Conservation (phyloP, 2,113 vertebrate species). For the Piaya cayana region DNA sequence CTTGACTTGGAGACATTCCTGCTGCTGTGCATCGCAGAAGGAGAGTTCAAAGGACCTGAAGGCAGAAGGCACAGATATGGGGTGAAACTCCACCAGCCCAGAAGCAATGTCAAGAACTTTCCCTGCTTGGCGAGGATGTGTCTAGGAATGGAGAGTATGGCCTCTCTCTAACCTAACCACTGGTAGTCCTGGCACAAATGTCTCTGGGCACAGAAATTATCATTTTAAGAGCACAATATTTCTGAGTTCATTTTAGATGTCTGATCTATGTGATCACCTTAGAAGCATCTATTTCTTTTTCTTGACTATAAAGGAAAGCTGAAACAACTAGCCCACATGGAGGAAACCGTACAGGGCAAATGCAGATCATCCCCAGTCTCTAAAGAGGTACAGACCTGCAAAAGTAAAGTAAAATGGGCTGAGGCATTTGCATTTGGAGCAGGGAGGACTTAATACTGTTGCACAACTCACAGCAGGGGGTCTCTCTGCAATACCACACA, state of each 20-base stretch:
- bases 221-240: background rate
- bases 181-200: background rate
- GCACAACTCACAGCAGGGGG: background rate
- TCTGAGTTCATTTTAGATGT: background rate
- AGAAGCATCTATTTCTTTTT: background rate
- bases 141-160: background rate
- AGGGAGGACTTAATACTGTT: background rate
- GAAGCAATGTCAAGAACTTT: constrained; percentile 24
- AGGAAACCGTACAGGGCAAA: fast-evolving
- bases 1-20: background rate
- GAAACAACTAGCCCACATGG: background rate
- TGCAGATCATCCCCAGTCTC: background rate
- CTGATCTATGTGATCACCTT: background rate
- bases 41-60: background rate
- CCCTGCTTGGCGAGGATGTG: background rate
- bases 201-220: background rate
- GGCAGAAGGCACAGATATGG: background rate
- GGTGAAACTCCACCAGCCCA: background rate
- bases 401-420: background rate
- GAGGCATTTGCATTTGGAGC: background rate
- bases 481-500: background rate
- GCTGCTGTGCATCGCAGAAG: background rate
- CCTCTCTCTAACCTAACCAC: background rate
- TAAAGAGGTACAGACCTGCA: background rate
- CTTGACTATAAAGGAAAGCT: background rate